Percentiles rank a stretch among this genome's conserved stretches.
Evolutionary conservation across 2,888 invertebrate species (phyloP).

Genomic region (Doris montereyensis): DNA sequence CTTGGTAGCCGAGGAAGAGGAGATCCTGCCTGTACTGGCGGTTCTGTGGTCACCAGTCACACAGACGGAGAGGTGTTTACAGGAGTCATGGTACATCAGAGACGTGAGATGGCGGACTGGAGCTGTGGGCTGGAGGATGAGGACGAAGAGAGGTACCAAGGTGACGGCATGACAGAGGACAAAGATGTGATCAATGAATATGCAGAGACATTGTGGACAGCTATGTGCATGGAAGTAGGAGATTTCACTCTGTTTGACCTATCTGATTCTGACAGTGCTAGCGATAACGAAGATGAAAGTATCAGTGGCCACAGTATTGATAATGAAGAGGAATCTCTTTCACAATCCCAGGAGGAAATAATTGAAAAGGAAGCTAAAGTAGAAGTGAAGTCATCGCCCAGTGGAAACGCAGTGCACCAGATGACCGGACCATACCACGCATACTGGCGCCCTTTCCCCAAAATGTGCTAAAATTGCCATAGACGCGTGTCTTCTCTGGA

Average conservation of each 20-base stretch:
- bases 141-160: background rate
- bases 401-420: no score
- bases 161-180: background rate
- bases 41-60: conserved; percentile 11
- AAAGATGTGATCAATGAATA: background rate
- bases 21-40: conserved; percentile 32
- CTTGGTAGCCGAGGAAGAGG: conserved; percentile 7
- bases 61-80: conserved; percentile 14
- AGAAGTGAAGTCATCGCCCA: no score
- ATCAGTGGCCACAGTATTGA: no score
- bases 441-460: no score
- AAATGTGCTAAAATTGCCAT: no score
- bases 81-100: conserved; percentile 28
- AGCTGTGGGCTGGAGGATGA: background rate
- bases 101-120: conserved; percentile 31
- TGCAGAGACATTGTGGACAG: background rate
- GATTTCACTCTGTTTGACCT: background rate
- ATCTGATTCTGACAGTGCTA: background rate
- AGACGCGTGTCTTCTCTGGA: background rate
- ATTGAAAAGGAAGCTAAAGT: no score
- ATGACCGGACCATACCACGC: no score
- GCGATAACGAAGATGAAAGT: no score
- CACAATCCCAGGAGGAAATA: no score
- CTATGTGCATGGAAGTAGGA: background rate
- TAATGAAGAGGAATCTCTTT: no score